A percentile compares a stretch with the other conserved stretches of the same genome.
Evolutionary conservation across 2,888 invertebrate species (phyloP).

Genomic region (Drosophila planitibia): DNA sequence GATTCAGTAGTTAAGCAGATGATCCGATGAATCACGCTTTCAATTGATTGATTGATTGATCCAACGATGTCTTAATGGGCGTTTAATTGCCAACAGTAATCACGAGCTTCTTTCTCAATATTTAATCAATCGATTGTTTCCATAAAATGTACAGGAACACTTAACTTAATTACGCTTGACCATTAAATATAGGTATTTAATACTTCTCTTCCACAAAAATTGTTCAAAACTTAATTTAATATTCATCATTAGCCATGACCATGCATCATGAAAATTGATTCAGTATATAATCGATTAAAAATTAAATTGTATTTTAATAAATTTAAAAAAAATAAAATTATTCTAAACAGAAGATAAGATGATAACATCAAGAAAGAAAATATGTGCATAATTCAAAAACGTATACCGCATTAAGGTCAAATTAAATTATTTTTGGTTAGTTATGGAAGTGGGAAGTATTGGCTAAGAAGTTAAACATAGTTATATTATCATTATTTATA

Average conservation of each 20-base stretch:
- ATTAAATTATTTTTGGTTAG: not conserved
- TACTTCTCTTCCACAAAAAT: not conserved
- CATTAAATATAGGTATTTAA: not conserved
- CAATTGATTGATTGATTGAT: conserved; percentile 49
- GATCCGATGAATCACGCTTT: conserved; percentile 41
- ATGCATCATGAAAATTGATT: not conserved
- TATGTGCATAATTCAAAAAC: not conserved
- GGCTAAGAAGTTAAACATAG: not conserved
- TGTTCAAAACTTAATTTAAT: not conserved
- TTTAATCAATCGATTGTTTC: conserved; percentile 19
- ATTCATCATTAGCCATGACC: not conserved
- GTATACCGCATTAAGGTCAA: not conserved
- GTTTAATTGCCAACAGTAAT: conserved; percentile 42
- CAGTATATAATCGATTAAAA: not conserved
- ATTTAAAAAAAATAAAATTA: not conserved
- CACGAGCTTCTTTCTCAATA: conserved; percentile 17
- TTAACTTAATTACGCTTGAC: not conserved
- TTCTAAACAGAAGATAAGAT: not conserved
- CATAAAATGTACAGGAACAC: conserved; percentile 1
- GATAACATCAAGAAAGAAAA: not conserved
- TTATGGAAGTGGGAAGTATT: not conserved
- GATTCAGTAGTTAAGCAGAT: conserved; percentile 37
- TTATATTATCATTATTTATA: not conserved
- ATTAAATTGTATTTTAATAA: not conserved
- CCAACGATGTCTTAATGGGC: conserved; percentile 54